Evolutionary conservation across 1,140 invertebrate species (phyloP).

Genomic region (Aphidius gifuensis): DNA sequence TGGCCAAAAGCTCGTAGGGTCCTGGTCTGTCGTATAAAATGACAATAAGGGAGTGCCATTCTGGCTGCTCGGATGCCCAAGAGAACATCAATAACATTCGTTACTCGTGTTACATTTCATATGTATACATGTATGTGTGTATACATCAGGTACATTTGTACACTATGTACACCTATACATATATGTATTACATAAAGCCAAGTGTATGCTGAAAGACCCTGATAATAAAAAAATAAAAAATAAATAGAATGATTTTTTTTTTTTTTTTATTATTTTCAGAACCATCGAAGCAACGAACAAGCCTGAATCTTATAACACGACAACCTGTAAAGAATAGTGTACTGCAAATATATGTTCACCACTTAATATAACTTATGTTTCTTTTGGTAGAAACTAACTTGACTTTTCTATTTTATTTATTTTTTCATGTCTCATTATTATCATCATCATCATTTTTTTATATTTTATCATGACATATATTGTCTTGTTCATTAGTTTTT

Average conservation of each 20-base stretch:
- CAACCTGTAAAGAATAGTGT: slow-evolving; percentile 8
- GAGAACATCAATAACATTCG: slow-evolving; percentile 22
- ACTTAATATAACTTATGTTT: slow-evolving; percentile 22
- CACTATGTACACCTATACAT: too few species aligned
- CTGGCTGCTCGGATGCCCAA: background rate
- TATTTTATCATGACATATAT: background rate
- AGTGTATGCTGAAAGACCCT: too few species aligned
- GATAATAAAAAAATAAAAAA: too few species aligned
- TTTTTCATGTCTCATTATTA: background rate
- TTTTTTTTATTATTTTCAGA: too few species aligned
- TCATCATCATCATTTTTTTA: background rate
- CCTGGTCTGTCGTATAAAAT: slow-evolving; percentile 21
- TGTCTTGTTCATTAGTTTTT: background rate
- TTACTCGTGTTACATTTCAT: slow-evolving; percentile 15
- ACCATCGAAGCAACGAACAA: slow-evolving; percentile 1
- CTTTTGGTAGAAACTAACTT: background rate
- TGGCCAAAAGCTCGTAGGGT: background rate
- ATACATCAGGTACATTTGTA: background rate
- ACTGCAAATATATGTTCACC: background rate
- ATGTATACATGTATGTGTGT: background rate
- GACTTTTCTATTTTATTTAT: background rate
- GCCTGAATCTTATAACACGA: background rate
- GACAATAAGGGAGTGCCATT: slow-evolving; percentile 22
- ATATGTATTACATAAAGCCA: too few species aligned
- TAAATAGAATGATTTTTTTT: too few species aligned